Evolutionary conservation across 2,888 invertebrate species (phyloP), one percentile per base, ranked within the genome.

Genomic region (Callimorpha dominula): DNA sequence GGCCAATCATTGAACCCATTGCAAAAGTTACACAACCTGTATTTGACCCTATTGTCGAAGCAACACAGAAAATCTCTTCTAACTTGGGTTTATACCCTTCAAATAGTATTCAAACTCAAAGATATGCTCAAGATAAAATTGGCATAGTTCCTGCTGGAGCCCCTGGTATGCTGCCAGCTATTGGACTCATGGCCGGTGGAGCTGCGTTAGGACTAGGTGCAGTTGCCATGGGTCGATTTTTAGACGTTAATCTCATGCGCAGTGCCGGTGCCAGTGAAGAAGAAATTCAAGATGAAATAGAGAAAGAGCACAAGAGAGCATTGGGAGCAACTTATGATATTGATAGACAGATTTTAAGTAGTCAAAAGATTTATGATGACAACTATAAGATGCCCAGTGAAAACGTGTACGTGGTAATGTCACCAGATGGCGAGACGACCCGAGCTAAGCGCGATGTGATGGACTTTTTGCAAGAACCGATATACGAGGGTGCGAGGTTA

Each of bases 121-220:
- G 91, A 72, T 95, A 95, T 71, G 95, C 95, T 63, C 95, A 95
- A 82, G 97, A 97, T 76, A 97, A 97, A 89, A 96, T 97, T 12
- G 97, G 97, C 3, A 96, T 96, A 4, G 96, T 97, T 0, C 91
- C 91, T 4, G 94, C 95, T 0, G 96, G 96, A 0, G 96, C 97
- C 0, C 94, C 94, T 0, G 97, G 97, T 0, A 96, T 98, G 87
- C 91, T 98, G 3, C 98, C 98, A 31, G 98, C 98, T 0, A 92
- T 98, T 42, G 97, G 98, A 6, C 91, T 98, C 9, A 97, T 98
- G 85, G 98, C 98, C 14, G 98, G 98, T n/a, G 98, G 98, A 17
- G 98, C 98, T 0, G 98, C 98, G 3, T 90, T 98, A 43, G 97
- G 98, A 0, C 96, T 98, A n/a, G 98, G 98, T 8, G 98, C 98